Conservation (phyloP, 2,888 invertebrate species). For the Spicauda simplicius region DNA sequence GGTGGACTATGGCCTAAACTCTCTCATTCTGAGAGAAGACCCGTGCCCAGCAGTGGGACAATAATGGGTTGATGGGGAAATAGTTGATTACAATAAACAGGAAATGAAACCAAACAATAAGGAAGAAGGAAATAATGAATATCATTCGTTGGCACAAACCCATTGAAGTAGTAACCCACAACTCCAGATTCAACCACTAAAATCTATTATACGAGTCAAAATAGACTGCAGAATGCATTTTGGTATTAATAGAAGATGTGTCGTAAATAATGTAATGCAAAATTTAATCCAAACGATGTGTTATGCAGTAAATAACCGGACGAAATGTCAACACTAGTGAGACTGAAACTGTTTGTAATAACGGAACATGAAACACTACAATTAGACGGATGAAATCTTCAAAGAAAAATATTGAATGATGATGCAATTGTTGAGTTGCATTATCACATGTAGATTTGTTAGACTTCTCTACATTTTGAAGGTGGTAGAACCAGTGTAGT, state of each 20-base stretch:
- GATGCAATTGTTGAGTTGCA: not conserved
- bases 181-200: conserved; percentile 13
- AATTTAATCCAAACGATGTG: conserved; percentile 46
- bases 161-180: conserved; percentile 15
- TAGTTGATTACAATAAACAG: not conserved
- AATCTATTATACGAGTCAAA: conserved; percentile 27
- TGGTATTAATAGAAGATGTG: conserved; percentile 35
- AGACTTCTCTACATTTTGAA: too few species aligned
- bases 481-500: too few species aligned
- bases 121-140: conserved; percentile 11
- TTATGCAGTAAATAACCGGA: conserved; percentile 41
- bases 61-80: too few species aligned
- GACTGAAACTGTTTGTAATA: conserved; percentile 13
- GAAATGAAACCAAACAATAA: conserved; percentile 5
- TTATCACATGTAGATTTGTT: too few species aligned
- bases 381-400: not conserved
- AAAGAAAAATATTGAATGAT: not conserved
- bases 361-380: not conserved
- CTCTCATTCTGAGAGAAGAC: too few species aligned
- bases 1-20: too few species aligned
- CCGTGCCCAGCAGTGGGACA: too few species aligned
- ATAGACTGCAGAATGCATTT: conserved; percentile 17
- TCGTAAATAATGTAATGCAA: conserved; percentile 45
- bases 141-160: conserved; percentile 4
- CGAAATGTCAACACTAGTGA: conserved; percentile 41